Conservation (phyloP, 2,797 vertebrate genomes). For the Arremon aurantiirostris region DNA sequence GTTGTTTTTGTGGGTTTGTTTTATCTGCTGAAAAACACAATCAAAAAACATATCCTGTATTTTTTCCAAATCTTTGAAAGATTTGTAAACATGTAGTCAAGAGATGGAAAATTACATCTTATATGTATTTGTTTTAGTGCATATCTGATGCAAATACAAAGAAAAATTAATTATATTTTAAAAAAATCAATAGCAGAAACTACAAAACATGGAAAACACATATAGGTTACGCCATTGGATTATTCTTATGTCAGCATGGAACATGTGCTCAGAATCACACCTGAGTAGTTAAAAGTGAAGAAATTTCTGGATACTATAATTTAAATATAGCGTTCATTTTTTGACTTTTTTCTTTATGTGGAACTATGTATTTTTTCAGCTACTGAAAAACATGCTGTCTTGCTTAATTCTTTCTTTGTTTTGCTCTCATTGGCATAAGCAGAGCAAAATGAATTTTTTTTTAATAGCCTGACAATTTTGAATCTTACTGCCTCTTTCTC, state of each 20-base stretch:
- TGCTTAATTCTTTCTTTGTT: not conserved
- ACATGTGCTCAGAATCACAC: not conserved
- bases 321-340: not conserved
- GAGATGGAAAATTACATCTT: not conserved
- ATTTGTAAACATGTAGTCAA: not conserved
- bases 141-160: not conserved
- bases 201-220: not conserved
- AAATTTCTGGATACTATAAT: not conserved
- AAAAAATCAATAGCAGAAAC: not conserved
- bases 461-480: not conserved
- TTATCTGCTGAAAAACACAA: not conserved
- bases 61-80: not conserved
- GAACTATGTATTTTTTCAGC: not conserved
- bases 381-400: not conserved
- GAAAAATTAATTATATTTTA: not conserved
- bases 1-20: not conserved
- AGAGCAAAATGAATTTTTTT: not conserved
- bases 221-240: not conserved
- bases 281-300: not conserved
- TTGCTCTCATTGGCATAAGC: not conserved
- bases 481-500: not conserved
- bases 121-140: not conserved
- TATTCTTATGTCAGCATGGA: not conserved
- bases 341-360: not conserved
- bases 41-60: not conserved